Percentiles rank a stretch among this genome's conserved stretches.
phyloP scores from a whole-genome alignment of 2,888 invertebrate species.

The Lochmaea crataegi region DNA sequence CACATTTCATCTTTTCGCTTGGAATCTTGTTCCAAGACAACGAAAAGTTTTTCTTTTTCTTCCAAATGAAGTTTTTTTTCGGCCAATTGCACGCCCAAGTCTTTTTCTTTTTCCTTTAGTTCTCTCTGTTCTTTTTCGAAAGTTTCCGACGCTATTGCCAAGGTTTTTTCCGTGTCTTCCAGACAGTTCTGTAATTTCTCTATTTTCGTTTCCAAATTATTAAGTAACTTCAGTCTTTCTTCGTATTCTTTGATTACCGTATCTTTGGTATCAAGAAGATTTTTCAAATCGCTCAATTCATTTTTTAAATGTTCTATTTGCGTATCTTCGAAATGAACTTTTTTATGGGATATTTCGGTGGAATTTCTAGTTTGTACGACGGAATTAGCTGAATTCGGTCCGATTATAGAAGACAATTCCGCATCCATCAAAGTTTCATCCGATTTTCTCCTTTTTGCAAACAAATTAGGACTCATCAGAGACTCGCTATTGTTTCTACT shows the following conservation, averaged over 20 bases:
- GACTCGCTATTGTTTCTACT: constrained; percentile 45
- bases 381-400: constrained; percentile 22
- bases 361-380: constrained; percentile 52
- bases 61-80: constrained; percentile 70
- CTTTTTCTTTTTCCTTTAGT: constrained; percentile 57
- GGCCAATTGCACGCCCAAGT: constrained; percentile 69
- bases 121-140: constrained; percentile 69
- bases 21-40: constrained; percentile 70
- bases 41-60: constrained; percentile 69
- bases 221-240: constrained; percentile 68
- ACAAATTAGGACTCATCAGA: constrained; percentile 32
- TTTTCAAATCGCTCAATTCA: constrained; percentile 66
- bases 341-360: constrained; percentile 58
- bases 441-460: constrained; percentile 30
- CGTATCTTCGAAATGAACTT: constrained; percentile 69
- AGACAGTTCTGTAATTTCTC: constrained; percentile 69
- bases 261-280: constrained; percentile 72
- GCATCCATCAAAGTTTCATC: constrained; percentile 44
- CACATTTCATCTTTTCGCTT: constrained; percentile 71
- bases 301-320: constrained; percentile 53
- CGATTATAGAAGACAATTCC: constrained; percentile 60
- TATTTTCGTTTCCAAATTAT: constrained; percentile 67
- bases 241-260: constrained; percentile 70
- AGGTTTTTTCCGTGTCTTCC: constrained; percentile 68
- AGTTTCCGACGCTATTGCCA: constrained; percentile 65